phyloP scores from a whole-genome alignment of 2,888 invertebrate genomes.

The Plebejus anna region DNA sequence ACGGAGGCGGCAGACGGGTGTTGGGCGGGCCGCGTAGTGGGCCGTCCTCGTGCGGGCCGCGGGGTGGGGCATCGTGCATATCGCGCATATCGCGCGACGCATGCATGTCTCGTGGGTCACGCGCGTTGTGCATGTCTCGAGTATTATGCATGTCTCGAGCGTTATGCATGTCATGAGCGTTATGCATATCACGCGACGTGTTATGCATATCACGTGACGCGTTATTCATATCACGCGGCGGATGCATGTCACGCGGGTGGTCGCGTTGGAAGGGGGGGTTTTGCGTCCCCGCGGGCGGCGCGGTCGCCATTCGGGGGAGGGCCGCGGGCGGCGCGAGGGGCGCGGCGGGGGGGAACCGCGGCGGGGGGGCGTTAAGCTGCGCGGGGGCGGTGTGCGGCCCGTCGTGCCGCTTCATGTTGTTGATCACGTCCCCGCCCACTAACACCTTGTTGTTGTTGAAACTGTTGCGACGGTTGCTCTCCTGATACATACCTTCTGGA shows the following conservation, averaged over 20 bases:
- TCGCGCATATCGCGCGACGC: background rate
- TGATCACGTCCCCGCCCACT: slow-evolving; percentile 62
- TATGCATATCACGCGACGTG: background rate
- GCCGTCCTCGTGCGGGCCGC: background rate
- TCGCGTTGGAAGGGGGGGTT: background rate
- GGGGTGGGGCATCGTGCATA: slow-evolving; percentile 35
- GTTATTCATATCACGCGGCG: background rate
- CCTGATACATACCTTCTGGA: slow-evolving; percentile 62
- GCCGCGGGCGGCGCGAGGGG: background rate
- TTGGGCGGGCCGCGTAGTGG: background rate
- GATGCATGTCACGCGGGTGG: background rate
- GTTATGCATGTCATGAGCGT: background rate
- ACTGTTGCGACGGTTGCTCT: slow-evolving; percentile 66
- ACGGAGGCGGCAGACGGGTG: background rate
- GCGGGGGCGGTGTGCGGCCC: background rate
- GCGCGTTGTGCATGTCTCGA: background rate
- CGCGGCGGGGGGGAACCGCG: background rate
- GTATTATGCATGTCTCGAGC: background rate
- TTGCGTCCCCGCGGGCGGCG: background rate
- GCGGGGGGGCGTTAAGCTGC: background rate
- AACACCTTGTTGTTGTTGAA: slow-evolving; percentile 73
- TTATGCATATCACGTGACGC: background rate
- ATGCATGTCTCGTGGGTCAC: background rate
- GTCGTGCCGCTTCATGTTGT: slow-evolving; percentile 48
- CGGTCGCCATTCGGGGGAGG: background rate